Conservation (phyloP, 2,113 vertebrate genomes). For the Antechinus stuartii region DNA sequence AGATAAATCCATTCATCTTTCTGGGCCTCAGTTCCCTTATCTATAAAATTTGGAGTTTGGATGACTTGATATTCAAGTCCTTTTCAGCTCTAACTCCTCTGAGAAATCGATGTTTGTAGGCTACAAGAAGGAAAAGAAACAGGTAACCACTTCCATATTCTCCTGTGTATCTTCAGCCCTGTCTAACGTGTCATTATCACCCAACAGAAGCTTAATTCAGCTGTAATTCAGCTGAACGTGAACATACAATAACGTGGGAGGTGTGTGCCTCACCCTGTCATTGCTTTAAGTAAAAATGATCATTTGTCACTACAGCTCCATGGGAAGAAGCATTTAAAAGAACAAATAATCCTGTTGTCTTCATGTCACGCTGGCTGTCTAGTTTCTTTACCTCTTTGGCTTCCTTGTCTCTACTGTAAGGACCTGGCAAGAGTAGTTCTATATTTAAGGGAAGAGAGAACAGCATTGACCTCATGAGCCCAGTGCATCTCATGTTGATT, state of each 20-base stretch:
- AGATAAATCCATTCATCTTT: background rate
- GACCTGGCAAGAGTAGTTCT: background rate
- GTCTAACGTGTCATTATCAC: conserved; percentile 68
- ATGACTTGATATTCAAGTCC: background rate
- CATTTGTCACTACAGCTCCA: conserved; percentile 71
- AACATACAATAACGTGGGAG: conserved; percentile 76
- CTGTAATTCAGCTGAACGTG: conserved; percentile 76
- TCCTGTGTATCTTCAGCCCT: conserved; percentile 66
- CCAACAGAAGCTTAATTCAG: conserved; percentile 74
- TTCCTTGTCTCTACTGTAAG: background rate
- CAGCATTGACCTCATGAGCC: background rate
- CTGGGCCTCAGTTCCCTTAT: background rate
- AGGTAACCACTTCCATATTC: background rate
- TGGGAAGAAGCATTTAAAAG: conserved; percentile 69
- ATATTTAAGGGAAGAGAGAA: background rate
- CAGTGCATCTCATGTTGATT: background rate
- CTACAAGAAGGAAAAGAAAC: background rate
- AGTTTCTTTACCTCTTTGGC: background rate
- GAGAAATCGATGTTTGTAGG: background rate
- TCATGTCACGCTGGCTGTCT: background rate
- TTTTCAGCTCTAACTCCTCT: background rate
- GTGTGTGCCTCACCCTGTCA: conserved; percentile 66
- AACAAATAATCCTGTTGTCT: conserved; percentile 67
- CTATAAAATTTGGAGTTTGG: background rate
- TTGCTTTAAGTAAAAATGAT: conserved; percentile 76